Conservation (phyloP, 2,888 invertebrate genomes). For the Siphonodentalium dalli region DNA sequence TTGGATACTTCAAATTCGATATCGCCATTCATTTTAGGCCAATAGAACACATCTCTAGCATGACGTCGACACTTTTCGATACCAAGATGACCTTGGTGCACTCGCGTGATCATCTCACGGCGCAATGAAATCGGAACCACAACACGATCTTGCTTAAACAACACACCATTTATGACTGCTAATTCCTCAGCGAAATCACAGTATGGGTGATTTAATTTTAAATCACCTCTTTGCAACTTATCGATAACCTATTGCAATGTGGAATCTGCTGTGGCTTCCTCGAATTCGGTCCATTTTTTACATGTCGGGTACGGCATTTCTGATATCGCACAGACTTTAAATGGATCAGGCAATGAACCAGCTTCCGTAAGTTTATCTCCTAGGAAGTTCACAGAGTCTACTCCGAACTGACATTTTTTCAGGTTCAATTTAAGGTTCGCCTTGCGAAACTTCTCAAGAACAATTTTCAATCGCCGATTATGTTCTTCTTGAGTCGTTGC, state of each 20-base stretch:
- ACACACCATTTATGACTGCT: constrained; percentile 1
- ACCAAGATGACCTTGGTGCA: constrained; percentile 21
- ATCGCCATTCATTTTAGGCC: constrained; percentile 12
- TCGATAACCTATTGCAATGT: neutral
- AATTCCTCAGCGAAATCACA: constrained; percentile 15
- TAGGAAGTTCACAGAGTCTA: constrained; percentile 24
- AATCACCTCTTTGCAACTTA: neutral
- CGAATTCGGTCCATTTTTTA: constrained; percentile 1
- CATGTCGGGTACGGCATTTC: constrained; percentile 28
- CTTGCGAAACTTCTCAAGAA: constrained; percentile 23
- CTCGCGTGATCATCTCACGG: neutral
- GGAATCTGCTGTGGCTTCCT: constrained; percentile 2
- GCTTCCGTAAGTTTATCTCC: constrained; percentile 24
- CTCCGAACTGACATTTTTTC: constrained; percentile 16
- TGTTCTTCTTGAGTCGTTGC: constrained; percentile 27
- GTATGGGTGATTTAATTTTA: constrained; percentile 1
- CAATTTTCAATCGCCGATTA: constrained; percentile 20
- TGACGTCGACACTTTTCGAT: neutral
- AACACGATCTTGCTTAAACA: constrained; percentile 12
- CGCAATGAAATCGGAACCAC: constrained; percentile 8
- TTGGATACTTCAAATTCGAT: constrained; percentile 7
- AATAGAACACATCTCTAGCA: constrained; percentile 1
- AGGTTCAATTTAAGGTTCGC: constrained; percentile 28
- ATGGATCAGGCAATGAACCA: constrained; percentile 24
- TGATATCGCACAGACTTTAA: constrained; percentile 28